Percentiles rank a stretch among this genome's conserved stretches.
These are phyloP conservation scores for Eueremaeus valkanovi DNA, from an alignment of 2,888 invertebrate genomes.

Conservation along the genomic window DNA sequence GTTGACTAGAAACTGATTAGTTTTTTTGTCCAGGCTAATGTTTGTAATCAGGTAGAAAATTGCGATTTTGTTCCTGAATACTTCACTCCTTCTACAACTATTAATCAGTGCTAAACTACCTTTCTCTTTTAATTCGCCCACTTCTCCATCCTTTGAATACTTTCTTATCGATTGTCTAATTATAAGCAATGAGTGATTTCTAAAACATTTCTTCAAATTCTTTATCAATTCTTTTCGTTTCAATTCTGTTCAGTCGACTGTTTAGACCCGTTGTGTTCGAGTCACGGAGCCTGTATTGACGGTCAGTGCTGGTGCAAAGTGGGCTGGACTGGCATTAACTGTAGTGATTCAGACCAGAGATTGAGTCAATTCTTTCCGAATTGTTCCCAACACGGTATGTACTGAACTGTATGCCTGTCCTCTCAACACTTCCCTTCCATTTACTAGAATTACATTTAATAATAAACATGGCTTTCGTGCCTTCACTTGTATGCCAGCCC, in stretches of 20 bases:
- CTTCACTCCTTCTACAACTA: too few relatives aligned
- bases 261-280: constrained; percentile 87
- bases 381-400: constrained; percentile 69
- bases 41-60: too few relatives aligned
- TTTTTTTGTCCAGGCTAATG: too few relatives aligned
- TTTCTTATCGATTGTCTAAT: too few relatives aligned
- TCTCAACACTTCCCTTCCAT: background rate
- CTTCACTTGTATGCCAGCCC: background rate
- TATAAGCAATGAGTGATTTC: too few relatives aligned
- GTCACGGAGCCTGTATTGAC: constrained; percentile 89
- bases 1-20: too few relatives aligned
- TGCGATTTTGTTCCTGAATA: too few relatives aligned
- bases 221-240: background rate
- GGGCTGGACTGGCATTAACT: constrained; percentile 91
- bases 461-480: background rate
- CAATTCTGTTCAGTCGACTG: constrained; percentile 67
- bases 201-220: background rate
- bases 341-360: constrained; percentile 83
- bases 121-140: too few relatives aligned
- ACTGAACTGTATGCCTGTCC: constrained; percentile 13
- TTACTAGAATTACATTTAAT: background rate
- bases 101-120: too few relatives aligned
- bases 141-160: too few relatives aligned
- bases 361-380: constrained; percentile 85
- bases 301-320: constrained; percentile 92